These are phyloP conservation scores for Hemistola chrysoprasaria DNA, from an alignment of 2,888 invertebrate genomes.

Conservation along the genomic window DNA sequence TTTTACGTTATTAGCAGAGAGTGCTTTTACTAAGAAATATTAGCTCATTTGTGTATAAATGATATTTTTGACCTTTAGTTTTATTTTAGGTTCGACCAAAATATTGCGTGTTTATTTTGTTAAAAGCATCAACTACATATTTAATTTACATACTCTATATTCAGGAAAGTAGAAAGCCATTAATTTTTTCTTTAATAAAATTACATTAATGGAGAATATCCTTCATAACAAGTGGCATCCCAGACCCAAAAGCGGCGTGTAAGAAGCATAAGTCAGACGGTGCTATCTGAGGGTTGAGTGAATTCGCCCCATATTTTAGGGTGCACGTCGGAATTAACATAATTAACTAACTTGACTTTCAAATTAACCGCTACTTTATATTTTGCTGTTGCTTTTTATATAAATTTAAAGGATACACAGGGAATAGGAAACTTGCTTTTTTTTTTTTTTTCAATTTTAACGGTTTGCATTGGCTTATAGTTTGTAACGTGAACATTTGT, in stretches of 20 bases:
- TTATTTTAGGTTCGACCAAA: no score
- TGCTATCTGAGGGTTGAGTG: constrained; percentile 50
- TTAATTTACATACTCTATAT: no score
- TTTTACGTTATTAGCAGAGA: constrained; percentile 13
- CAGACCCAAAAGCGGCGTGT: constrained; percentile 5
- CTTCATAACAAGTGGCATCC: not conserved
- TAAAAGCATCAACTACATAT: no score
- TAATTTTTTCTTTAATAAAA: not conserved
- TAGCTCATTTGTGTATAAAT: not conserved
- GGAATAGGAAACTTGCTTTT: constrained; percentile 15
- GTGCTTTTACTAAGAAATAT: constrained; percentile 3
- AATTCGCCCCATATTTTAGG: constrained; percentile 66
- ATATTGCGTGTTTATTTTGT: no score
- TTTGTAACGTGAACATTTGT: no score
- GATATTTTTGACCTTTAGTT: not conserved
- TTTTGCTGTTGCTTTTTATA: constrained; percentile 23
- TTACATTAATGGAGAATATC: constrained; percentile 24
- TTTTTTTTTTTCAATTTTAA: constrained; percentile 2
- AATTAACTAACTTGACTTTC: constrained; percentile 69
- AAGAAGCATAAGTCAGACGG: constrained; percentile 40
- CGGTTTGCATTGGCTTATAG: no score
- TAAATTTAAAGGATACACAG: no score
- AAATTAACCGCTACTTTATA: constrained; percentile 27
- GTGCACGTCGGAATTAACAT: constrained; percentile 68
- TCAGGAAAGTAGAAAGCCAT: no score